These are phyloP conservation scores for Rhyacophila evoluta DNA, from an alignment of 2,888 invertebrate genomes.

Conservation along the genomic window DNA sequence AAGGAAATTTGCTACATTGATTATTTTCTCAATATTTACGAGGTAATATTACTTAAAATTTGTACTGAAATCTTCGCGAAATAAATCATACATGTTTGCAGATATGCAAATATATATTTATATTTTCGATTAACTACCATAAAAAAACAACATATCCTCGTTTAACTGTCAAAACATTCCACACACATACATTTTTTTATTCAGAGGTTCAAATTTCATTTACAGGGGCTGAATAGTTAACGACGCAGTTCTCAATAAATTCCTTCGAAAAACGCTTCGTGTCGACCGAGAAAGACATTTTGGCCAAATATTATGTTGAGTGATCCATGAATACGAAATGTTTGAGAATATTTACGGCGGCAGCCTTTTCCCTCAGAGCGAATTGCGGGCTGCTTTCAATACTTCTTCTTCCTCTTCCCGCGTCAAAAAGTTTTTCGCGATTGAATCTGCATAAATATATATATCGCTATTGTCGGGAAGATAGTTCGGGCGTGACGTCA, in stretches of 20 bases:
- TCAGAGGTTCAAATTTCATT: conserved; percentile 17
- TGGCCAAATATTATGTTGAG: conserved; percentile 24
- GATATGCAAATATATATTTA: not conserved
- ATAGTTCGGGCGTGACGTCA: conserved; percentile 39
- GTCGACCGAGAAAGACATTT: conserved; percentile 12
- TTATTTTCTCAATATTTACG: no score
- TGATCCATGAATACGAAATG: conserved; percentile 24
- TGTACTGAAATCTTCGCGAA: no score
- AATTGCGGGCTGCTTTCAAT: conserved; percentile 12
- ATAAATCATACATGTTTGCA: no score
- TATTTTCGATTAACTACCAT: not conserved
- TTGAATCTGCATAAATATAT: conserved; percentile 53
- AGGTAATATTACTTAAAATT: no score
- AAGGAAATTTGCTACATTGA: no score
- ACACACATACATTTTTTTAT: conserved; percentile 13
- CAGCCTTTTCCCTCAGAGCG: not conserved
- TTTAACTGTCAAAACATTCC: conserved; percentile 18
- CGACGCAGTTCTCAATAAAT: conserved; percentile 14
- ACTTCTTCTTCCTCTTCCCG: conserved; percentile 10
- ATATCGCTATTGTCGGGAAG: conserved; percentile 49
- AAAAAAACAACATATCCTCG: not conserved
- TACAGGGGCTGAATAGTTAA: conserved; percentile 7
- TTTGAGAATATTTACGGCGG: conserved; percentile 4
- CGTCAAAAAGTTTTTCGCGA: conserved; percentile 49
- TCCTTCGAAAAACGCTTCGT: not conserved